Base-by-base conservation (phyloP, 2,888 invertebrate species). In the Platycheirus rosarum region DNA sequence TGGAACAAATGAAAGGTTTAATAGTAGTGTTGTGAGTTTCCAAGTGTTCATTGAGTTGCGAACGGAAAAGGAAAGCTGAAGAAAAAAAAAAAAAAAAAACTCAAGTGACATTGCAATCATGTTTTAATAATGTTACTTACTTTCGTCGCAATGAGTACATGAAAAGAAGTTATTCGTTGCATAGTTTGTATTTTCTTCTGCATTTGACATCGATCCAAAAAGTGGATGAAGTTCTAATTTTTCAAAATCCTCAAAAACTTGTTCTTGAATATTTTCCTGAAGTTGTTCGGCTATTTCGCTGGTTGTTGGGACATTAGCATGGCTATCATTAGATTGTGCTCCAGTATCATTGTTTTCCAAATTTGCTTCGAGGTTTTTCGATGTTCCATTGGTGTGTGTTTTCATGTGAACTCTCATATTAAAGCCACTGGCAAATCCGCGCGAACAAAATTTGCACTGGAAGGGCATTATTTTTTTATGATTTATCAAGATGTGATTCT, bases 401-500 rank as follows among this genome's bases (percentile, higher is more conserved):
- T 57, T 57, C 11, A 37, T 26, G 44, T 60, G 60, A 0, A 11
- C 60, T 29, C 44, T 60, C 42, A 42, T 26, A 60, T 60, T 42
- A 29, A 16, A 44, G 29, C 26, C 29, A 60, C 44, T 60, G 11
- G 42, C 26, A 18, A 60, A 60, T 4, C 44, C 60, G 11, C 60
- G 16, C 1, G 44, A 44, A 2, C 60, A 60, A 26, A 29, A 8
- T 0, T 8, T 29, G 13, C 60, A 60, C 23, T 60, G 42, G 44
- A 44, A 60, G 16, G 60, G 60, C 44, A 29, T 60, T 42, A 60
- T 42, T 18, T 44, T 44, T 18, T 42, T 29, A 44, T 60, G 60
- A 18, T 26, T n/a, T 44, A 60, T 44, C 7, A 44, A 16, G 16
- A 60, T 90, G 84, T 93, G 93, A 76, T 93, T 93, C 0, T 91